Conservation (phyloP, 2,888 invertebrate species). For the Gari tellinella region DNA sequence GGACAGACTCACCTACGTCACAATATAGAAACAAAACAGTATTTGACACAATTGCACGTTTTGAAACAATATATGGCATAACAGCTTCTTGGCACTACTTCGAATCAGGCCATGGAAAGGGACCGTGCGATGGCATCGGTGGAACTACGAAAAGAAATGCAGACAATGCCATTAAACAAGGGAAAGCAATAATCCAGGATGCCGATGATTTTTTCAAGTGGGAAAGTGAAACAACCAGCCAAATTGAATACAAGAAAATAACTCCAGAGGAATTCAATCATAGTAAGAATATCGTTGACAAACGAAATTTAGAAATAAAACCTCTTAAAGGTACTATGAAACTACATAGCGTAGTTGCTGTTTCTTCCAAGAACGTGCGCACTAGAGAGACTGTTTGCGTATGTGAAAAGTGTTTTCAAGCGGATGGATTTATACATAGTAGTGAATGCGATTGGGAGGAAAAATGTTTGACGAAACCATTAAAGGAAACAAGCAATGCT, state of each 20-base stretch:
- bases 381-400: slow-evolving; percentile 34
- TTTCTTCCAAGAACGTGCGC: background rate
- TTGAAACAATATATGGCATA: slow-evolving; percentile 5
- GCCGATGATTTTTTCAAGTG: slow-evolving; percentile 30
- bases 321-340: slow-evolving; percentile 40
- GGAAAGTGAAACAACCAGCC: slow-evolving; percentile 15
- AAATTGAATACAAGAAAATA: slow-evolving; percentile 9
- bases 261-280: slow-evolving; percentile 3
- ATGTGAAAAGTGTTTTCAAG: slow-evolving; percentile 29
- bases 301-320: too few relatives aligned
- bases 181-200: slow-evolving; percentile 32
- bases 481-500: too few relatives aligned
- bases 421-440: slow-evolving; percentile 2
- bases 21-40: slow-evolving; percentile 33
- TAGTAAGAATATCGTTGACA: background rate
- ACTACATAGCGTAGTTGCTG: slow-evolving; percentile 19
- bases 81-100: slow-evolving; percentile 28
- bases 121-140: slow-evolving; percentile 7
- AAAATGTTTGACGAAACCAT: too few relatives aligned
- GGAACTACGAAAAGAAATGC: slow-evolving; percentile 8
- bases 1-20: slow-evolving; percentile 41
- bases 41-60: background rate
- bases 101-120: slow-evolving; percentile 38
- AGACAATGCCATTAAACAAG: slow-evolving; percentile 17
- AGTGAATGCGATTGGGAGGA: slow-evolving; percentile 1